These are phyloP conservation scores for Otocyon megalotis DNA, from an alignment of 2,113 vertebrate genomes.

Conservation along the genomic window DNA sequence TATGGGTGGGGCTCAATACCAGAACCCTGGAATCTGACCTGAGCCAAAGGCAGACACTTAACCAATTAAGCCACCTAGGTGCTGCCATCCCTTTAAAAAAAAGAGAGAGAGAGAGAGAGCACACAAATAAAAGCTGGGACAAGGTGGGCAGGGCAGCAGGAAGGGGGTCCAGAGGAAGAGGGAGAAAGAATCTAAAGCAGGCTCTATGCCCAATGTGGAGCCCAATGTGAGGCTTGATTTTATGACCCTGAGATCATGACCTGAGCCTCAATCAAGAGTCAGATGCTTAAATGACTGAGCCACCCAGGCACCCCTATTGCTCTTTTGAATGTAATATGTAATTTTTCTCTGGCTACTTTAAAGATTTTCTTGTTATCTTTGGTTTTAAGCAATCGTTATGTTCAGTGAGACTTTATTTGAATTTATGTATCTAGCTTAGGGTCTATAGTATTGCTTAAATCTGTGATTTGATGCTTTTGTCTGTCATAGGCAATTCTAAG, in stretches of 20 bases:
- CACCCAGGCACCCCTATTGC: background rate
- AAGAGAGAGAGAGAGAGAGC: too few species aligned
- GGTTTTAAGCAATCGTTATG: background rate
- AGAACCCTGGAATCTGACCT: too few species aligned
- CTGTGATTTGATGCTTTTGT: background rate
- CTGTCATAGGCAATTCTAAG: background rate
- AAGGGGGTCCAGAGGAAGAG: background rate
- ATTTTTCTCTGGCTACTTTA: background rate
- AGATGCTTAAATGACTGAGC: background rate
- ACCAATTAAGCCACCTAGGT: too few species aligned
- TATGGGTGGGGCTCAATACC: too few species aligned
- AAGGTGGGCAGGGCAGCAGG: too few species aligned
- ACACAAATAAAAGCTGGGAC: too few species aligned
- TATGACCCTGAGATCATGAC: background rate
- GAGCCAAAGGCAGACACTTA: too few species aligned
- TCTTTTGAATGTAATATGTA: background rate
- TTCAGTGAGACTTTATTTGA: background rate
- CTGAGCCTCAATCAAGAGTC: background rate
- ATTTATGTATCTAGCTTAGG: background rate
- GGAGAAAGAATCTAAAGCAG: background rate
- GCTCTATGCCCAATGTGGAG: background rate
- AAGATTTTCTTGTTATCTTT: background rate
- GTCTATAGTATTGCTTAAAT: background rate
- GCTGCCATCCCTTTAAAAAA: too few species aligned
- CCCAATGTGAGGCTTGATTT: background rate